phyloP scores from a whole-genome alignment of 2,797 vertebrate species.

The Picus viridis region DNA sequence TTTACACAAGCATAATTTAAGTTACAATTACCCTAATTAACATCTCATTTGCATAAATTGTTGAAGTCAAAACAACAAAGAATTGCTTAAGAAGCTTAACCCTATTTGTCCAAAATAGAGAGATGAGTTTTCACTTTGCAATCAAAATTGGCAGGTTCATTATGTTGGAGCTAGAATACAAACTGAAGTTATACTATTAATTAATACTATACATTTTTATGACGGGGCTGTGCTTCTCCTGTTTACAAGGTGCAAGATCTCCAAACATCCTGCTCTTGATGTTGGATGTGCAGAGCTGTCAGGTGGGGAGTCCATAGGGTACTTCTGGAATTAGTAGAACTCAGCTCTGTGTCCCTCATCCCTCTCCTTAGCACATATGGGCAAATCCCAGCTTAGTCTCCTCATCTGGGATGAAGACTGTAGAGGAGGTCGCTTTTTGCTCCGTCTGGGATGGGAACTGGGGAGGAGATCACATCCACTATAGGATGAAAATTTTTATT shows the following conservation, averaged over 20 bases:
- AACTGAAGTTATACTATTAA: slow-evolving; percentile 67
- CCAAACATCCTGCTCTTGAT: neutral
- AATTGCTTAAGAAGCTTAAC: slow-evolving; percentile 89
- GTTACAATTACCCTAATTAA: slow-evolving; percentile 94
- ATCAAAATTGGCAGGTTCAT: slow-evolving; percentile 81
- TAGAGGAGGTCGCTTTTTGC: neutral
- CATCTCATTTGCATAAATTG: slow-evolving; percentile 99
- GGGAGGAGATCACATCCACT: neutral
- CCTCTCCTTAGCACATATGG: rapidly evolving
- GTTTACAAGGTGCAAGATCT: slow-evolving; percentile 31
- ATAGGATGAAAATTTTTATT: neutral
- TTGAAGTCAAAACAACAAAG: slow-evolving; percentile 93
- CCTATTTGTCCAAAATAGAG: slow-evolving; percentile 87
- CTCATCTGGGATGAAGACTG: neutral
- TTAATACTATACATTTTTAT: slow-evolving; percentile 63
- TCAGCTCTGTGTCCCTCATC: neutral
- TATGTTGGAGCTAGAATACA: slow-evolving; percentile 58
- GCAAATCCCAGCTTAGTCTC: neutral
- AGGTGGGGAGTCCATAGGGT: neutral
- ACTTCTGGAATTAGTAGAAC: neutral
- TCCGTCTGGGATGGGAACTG: too few species aligned
- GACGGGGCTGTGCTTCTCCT: slow-evolving; percentile 15
- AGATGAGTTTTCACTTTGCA: slow-evolving; percentile 84
- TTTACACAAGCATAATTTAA: slow-evolving; percentile 93
- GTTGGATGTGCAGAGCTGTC: neutral